Evolutionary conservation across 2,797 vertebrate species (phyloP), one percentile per base, ranked within the genome.

Genomic region (Myiothlypis coronata): DNA sequence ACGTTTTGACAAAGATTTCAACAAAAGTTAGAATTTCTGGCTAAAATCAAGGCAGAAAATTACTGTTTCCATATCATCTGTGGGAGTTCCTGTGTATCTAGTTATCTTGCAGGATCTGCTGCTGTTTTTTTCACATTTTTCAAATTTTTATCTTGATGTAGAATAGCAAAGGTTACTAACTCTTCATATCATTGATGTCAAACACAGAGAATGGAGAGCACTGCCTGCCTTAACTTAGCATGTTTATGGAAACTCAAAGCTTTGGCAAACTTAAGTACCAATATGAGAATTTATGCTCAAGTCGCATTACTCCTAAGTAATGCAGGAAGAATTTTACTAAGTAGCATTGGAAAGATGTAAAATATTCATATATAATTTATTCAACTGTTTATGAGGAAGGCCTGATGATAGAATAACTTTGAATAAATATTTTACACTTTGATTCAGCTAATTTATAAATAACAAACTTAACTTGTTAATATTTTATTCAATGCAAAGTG

Each of bases 391-490:
- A 76, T 64, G 14, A 93, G 24, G 41, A 72, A 86, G 81, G 43
- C 7, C 30, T 93, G 52, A 39, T 59, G 24, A 46, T 55, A 70
- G 71, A 72, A 90, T 79, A 89, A 79, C 77, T 93, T 83, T 80
- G 18, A 70, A 95, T 83, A 94, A 91, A 93, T 92, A 89, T 92
- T 96, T 95, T 78, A 93, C 41, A 74, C 77, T 56, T 49, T n/a
- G 35, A 67, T 87, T 87, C 82, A 83, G 53, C 23, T 87, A 95
- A 81, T 96, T 92, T 87, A 93, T 78, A 88, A 95, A 91, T 93
- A 94, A 90, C 16, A 85, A 76, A 55, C 41, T 60, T 46, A 68
- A 68, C 67, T 91, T 44, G 30, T 84, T 75, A 89, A 94, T 91
- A 94, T 94, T 96, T 94, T 68, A 92, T 92, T 95, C 53, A 47